A percentile compares a stretch with the other conserved stretches of the same genome.
phyloP scores from a whole-genome alignment of 2,113 vertebrate species.

The Fulmarus glacialis region DNA sequence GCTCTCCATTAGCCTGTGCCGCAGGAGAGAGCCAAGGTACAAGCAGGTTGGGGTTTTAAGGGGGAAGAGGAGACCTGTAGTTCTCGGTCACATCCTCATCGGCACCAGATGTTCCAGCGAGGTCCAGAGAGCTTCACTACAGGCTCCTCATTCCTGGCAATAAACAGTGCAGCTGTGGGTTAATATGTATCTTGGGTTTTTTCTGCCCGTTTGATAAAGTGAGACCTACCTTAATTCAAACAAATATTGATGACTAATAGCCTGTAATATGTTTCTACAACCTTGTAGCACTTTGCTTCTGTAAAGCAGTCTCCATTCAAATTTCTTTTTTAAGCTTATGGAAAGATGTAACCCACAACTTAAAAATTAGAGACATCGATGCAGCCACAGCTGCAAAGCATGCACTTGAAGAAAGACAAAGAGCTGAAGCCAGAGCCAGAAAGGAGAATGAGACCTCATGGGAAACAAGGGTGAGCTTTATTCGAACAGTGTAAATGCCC shows the following conservation, averaged over 20 bases:
- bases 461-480: slow-evolving; percentile 92
- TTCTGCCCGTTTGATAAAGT: background rate
- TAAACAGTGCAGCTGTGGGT: background rate
- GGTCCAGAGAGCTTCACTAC: background rate
- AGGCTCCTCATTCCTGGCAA: background rate
- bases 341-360: slow-evolving; percentile 94
- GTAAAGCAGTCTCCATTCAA: background rate
- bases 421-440: slow-evolving; percentile 93
- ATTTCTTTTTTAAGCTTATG: slow-evolving; percentile 81
- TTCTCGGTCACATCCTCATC: background rate
- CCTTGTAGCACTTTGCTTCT: background rate
- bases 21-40: background rate
- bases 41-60: background rate
- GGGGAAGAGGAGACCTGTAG: background rate
- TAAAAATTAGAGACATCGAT: slow-evolving; percentile 95
- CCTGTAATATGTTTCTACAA: rapidly evolving
- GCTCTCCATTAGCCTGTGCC: background rate
- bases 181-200: background rate
- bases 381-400: slow-evolving; percentile 96
- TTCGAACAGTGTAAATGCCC: background rate
- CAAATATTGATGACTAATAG: rapidly evolving
- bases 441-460: slow-evolving; percentile 94
- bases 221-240: background rate
- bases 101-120: background rate
- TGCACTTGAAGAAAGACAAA: slow-evolving; percentile 92